Base-by-base conservation (phyloP, 2,113 vertebrate genomes). In the Microtus ochrogaster region DNA sequence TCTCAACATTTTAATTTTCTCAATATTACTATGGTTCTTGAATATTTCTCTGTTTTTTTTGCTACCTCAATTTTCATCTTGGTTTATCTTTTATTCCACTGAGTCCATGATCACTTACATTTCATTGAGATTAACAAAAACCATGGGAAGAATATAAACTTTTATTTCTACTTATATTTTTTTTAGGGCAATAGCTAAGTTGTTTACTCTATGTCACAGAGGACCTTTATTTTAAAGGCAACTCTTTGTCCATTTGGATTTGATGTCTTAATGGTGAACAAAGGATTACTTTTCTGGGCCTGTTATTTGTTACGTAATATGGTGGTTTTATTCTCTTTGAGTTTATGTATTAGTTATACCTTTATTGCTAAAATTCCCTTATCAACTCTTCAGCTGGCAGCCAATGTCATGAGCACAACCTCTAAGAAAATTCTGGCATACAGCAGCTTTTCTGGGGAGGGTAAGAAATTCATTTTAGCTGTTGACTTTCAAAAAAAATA, bases 331-430 rank as follows among this genome's bases (percentile, higher is more conserved):
- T 93, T 86, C 61, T 93, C 77, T 96, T 88, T 89, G 66, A 89
- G 36, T 95, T 96, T 91, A 72, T 91, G 77, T 76, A 92, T 95
- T 63, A 90, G 30, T 72, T 79, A 36, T 4, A 93, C 4, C 10
- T 96, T 94, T 92, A 94, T 92, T 96, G 86, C 77, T 93, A 74
- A 49, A 96, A 95, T 90, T 92, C 63, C 63, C 86, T 5, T 7
- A 24, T 65, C 39, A 83, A 2, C 63, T 90, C 47, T 96, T 93
- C 87, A 95, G n/a, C 41, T 94, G 79, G 76, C 41, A 58, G 55
- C 24, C 22, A 88, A 39, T 36, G 87, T 84, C 72, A 78, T 21
- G 93, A 91, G 17, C 4, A 96, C 8, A 91, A 89, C 65, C 28
- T 89, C 47, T 12, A 78, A 22, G 82, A 92, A 70, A 72, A 81